Evolutionary conservation across 2,113 vertebrate species (phyloP), one percentile per base, ranked within the genome.

Genomic region (Mobula birostris): DNA sequence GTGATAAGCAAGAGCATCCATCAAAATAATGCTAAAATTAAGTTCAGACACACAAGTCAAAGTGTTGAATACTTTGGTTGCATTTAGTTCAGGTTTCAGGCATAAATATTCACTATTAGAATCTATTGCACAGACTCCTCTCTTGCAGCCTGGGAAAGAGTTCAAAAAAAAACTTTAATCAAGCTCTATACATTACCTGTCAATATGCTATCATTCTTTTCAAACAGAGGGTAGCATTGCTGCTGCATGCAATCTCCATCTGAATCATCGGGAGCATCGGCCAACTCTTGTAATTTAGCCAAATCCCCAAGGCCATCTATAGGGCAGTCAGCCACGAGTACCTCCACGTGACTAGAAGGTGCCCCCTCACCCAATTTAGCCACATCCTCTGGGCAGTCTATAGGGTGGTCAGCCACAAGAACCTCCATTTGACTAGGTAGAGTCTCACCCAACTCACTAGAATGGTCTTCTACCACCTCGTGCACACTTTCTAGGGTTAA

Each of bases 111-210:
- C 11, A 6, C 8, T 63, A 63, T 27, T 66, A 7, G n/a, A 1
- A 32, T 63, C 58, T n/a, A 90, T 66, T 68, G 6, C 29, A 90
- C 8, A 29, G 1, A 19, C 61, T 61, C 61, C 12, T 61, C 12
- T 56, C 21, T 27, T 17, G 48, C 8, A 40, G 12, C 56, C 21
- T 48, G 36, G n/a, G 12, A 8, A 8, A 17, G 29, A 61, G 36
- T 21, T 12, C 14, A 72, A 92, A 48, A 48, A 9, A 0, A 90
- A 36, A 7, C 24, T 74, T 92, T 68, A 32, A 32, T 36, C 58
- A 88, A 63, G 96, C 93, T 94, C 96, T 97, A 97, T 97, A 97
- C 97, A 2, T 98, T 97, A 98, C 97, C 97, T 98, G 97, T 94
- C 94, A 96, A 95, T 96, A 96, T 95, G 95, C 95, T 97, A 95